These are phyloP conservation scores for Cottus gobio DNA, from an alignment of 2,113 vertebrate species.

Conservation along the genomic window DNA sequence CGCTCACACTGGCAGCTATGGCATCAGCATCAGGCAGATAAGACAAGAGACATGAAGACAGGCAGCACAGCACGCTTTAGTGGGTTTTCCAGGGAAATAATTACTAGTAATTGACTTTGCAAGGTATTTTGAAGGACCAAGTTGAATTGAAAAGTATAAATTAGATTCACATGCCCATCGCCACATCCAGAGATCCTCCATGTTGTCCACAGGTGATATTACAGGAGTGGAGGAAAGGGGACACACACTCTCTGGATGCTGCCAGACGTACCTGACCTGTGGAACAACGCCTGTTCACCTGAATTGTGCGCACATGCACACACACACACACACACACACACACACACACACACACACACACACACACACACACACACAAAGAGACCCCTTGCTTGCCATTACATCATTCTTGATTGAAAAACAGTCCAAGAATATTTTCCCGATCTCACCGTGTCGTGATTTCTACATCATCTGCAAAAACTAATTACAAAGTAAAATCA, in stretches of 20 bases:
- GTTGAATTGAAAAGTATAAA: slow-evolving; percentile 1
- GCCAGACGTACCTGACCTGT: slow-evolving; percentile 86
- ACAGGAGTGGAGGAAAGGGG: slow-evolving; percentile 83
- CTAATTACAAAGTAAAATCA: background rate
- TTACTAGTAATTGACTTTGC: background rate
- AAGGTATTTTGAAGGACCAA: background rate
- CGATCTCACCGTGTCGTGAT: background rate
- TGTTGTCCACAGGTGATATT: slow-evolving; percentile 80
- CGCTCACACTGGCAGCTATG: slow-evolving; percentile 88
- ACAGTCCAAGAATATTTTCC: background rate
- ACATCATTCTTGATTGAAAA: slow-evolving; percentile 33
- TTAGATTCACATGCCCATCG: slow-evolving; percentile 90
- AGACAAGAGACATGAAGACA: slow-evolving; percentile 19
- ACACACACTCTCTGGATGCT: slow-evolving; percentile 84
- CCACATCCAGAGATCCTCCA: slow-evolving; percentile 84
- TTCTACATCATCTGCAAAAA: background rate
- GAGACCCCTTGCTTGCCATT: slow-evolving; percentile 8
- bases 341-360: slow-evolving; percentile 9
- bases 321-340: slow-evolving; percentile 44
- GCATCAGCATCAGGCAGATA: slow-evolving; percentile 20
- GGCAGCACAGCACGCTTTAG: background rate
- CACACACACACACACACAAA: slow-evolving; percentile 11
- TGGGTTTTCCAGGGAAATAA: background rate
- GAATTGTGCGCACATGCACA: slow-evolving; percentile 31
- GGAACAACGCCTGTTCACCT: slow-evolving; percentile 87